These are phyloP conservation scores for Lasioglossum baleicum DNA, from an alignment of 1,140 invertebrate species.

Conservation along the genomic window DNA sequence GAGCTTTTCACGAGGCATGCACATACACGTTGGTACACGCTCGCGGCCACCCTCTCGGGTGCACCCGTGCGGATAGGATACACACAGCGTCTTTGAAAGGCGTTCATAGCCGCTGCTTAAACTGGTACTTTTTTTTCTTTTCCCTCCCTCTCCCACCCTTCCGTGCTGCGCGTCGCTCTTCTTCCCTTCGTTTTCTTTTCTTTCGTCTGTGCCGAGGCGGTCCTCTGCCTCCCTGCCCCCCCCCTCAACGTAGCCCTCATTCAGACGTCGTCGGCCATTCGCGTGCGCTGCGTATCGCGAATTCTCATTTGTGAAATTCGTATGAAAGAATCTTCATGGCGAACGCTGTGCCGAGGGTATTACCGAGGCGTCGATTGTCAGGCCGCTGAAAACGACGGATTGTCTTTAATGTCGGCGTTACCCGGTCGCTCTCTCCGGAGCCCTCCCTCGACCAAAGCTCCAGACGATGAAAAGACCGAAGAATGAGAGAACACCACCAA, in stretches of 20 bases:
- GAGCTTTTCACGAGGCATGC: conserved; percentile 74
- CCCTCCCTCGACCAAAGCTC: background rate
- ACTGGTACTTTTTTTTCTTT: conserved; percentile 42
- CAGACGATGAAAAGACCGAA: conserved; percentile 42
- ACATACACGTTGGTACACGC: conserved; percentile 25
- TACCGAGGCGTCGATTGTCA: conserved; percentile 48
- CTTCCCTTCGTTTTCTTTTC: conserved; percentile 13
- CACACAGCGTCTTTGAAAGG: conserved; percentile 65
- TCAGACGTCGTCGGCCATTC: background rate
- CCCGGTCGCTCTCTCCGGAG: background rate
- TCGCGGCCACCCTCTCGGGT: conserved; percentile 14
- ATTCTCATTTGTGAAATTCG: conserved; percentile 65
- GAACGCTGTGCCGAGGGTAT: background rate
- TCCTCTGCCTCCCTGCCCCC: background rate
- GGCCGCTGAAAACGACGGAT: conserved; percentile 30
- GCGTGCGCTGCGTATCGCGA: conserved; percentile 32
- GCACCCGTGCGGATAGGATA: conserved; percentile 35
- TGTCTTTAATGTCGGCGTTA: conserved; percentile 23
- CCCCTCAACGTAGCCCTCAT: too few species aligned
- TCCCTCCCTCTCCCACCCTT: background rate
- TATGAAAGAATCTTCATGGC: conserved; percentile 59
- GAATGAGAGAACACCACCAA: conserved; percentile 16
- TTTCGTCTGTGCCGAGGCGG: background rate
- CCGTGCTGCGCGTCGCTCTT: background rate
- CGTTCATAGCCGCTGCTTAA: conserved; percentile 52